Percentiles rank a stretch among this genome's conserved stretches.
Conservation (phyloP, 2,113 vertebrate genomes). For the Spizaetus ornatus region DNA sequence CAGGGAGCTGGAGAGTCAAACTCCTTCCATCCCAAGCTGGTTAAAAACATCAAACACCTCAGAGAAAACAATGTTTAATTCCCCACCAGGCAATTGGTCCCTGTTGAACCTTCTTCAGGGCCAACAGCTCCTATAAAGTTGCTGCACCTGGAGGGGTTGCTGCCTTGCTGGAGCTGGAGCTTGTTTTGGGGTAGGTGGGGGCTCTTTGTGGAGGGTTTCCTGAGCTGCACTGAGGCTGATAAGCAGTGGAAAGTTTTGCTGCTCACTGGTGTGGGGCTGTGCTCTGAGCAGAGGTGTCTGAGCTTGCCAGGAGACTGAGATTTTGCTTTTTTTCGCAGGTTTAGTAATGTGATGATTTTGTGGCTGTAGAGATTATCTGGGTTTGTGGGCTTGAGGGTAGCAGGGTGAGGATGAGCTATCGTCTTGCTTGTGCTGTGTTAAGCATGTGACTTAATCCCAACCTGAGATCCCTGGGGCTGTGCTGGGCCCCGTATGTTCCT, state of each 20-base stretch:
- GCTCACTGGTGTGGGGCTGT: not conserved
- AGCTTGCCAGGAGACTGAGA: not conserved
- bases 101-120: not conserved
- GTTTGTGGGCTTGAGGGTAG: not conserved
- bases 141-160: not conserved
- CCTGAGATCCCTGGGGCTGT: not conserved
- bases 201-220: not conserved
- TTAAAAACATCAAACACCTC: not conserved
- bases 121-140: not conserved
- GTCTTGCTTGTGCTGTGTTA: not conserved
- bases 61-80: not conserved
- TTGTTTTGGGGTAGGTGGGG: not conserved
- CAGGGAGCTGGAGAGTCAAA: not conserved
- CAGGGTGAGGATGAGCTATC: not conserved
- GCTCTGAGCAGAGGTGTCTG: not conserved
- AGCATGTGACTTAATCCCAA: not conserved
- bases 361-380: not conserved
- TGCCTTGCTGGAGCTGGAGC: not conserved
- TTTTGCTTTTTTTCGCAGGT: not conserved
- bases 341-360: not conserved
- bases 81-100: not conserved
- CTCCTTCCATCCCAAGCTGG: not conserved
- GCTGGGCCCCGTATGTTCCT: not conserved
- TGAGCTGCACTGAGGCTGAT: not conserved
- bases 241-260: not conserved